phyloP scores from a whole-genome alignment of 2,113 vertebrate species.

The Gymnogyps californianus region DNA sequence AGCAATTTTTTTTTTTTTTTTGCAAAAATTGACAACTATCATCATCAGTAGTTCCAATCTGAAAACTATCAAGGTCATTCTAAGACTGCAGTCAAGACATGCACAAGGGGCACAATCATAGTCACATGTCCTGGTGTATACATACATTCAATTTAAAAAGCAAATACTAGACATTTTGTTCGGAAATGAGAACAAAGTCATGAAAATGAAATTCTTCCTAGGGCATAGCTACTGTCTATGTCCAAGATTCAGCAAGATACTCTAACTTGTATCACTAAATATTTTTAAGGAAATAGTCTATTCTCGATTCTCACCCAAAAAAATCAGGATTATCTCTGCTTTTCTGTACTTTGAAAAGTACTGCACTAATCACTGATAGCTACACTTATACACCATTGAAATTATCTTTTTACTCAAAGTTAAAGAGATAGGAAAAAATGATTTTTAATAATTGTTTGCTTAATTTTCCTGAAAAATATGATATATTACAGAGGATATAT shows the following conservation, averaged over 20 bases:
- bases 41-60: neutral
- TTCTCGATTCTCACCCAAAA: neutral
- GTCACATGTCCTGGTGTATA: neutral
- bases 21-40: neutral
- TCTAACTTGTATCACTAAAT: neutral
- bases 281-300: neutral
- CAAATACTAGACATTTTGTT: neutral
- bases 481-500: neutral
- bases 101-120: neutral
- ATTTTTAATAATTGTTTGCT: neutral
- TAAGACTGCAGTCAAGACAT: neutral
- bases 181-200: neutral
- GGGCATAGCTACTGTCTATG: neutral
- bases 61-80: neutral
- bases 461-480: neutral
- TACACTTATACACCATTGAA: neutral
- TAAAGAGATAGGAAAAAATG: neutral
- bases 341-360: constrained; percentile 3
- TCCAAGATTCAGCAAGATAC: neutral
- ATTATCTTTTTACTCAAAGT: neutral
- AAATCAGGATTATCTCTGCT: neutral
- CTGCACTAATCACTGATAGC: neutral
- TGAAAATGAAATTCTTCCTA: neutral
- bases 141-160: neutral
- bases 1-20: neutral